A percentile compares a stretch with the other conserved stretches of the same genome.
phyloP scores from a whole-genome alignment of 1,140 invertebrate species.

The Pseudomyrmex sp. region DNA sequence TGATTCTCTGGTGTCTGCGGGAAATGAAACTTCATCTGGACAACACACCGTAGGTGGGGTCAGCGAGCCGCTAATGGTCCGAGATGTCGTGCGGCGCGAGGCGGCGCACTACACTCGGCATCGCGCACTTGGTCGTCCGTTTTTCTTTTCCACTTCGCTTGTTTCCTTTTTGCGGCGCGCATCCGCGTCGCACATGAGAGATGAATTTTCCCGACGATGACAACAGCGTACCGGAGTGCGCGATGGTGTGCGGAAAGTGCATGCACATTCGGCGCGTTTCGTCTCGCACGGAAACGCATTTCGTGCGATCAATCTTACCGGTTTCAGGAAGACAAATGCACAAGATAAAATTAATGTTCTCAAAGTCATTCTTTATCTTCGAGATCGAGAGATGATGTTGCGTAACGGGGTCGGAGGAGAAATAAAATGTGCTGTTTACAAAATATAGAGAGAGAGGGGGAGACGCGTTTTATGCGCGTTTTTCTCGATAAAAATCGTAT shows the following conservation, averaged over 20 bases:
- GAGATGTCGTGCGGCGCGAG: conserved; percentile 43
- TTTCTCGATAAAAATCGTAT: not conserved
- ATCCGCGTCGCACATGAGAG: conserved; percentile 31
- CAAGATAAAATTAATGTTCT: not conserved
- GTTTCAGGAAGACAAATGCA: not conserved
- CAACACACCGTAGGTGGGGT: conserved; percentile 48
- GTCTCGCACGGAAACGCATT: not conserved
- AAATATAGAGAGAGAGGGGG: not conserved
- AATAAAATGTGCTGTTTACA: not conserved
- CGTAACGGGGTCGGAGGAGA: not conserved
- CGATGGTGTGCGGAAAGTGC: not conserved
- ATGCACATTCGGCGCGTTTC: conserved; percentile 10
- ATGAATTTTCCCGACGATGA: conserved; percentile 53
- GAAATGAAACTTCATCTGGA: conserved; percentile 60
- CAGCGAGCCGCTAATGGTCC: conserved; percentile 58
- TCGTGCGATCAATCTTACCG: not conserved
- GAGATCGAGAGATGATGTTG: not conserved
- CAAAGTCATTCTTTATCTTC: not conserved
- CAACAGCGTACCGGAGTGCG: not conserved
- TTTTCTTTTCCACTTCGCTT: conserved; percentile 60
- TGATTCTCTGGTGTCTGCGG: not conserved
- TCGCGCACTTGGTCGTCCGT: conserved; percentile 45
- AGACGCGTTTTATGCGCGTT: not conserved
- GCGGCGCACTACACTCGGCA: conserved; percentile 19
- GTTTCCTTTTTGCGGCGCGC: conserved; percentile 17